These are phyloP conservation scores for Erannis defoliaria DNA, from an alignment of 2,888 invertebrate species.

Conservation along the genomic window DNA sequence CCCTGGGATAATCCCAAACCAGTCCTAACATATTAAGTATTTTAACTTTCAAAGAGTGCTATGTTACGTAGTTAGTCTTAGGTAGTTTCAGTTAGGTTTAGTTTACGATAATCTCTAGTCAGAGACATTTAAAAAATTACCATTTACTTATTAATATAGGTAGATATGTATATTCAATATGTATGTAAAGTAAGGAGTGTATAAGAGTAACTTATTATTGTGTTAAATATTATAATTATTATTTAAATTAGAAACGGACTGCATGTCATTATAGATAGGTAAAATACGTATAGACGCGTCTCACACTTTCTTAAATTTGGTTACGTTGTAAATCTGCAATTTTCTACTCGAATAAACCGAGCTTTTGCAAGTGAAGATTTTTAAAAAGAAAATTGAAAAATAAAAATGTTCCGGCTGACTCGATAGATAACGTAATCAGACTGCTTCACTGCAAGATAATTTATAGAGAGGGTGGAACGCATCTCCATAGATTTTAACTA, in stretches of 20 bases:
- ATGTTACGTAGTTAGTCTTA: conserved; percentile 76
- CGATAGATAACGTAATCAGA: neutral
- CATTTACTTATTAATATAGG: conserved; percentile 82
- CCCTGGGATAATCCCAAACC: neutral
- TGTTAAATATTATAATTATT: conserved; percentile 69
- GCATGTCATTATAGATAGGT: conserved; percentile 58
- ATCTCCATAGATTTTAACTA: neutral
- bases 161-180: conserved; percentile 74
- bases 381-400: no score
- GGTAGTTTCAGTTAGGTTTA: conserved; percentile 74
- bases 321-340: neutral
- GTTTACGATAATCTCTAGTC: conserved; percentile 82
- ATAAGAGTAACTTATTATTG: conserved; percentile 80
- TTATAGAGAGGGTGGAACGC: neutral
- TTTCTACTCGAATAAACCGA: neutral
- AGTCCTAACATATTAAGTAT: conserved; percentile 11
- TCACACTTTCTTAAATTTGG: neutral
- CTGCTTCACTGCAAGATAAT: neutral
- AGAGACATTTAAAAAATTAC: conserved; percentile 82
- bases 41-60: conserved; percentile 79
- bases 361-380: neutral
- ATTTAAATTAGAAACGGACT: conserved; percentile 70
- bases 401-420: no score
- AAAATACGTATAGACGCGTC: neutral
- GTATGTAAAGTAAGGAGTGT: conserved; percentile 77